Conservation (phyloP, 1,140 invertebrate species). For the Drosophila bipectinata region DNA sequence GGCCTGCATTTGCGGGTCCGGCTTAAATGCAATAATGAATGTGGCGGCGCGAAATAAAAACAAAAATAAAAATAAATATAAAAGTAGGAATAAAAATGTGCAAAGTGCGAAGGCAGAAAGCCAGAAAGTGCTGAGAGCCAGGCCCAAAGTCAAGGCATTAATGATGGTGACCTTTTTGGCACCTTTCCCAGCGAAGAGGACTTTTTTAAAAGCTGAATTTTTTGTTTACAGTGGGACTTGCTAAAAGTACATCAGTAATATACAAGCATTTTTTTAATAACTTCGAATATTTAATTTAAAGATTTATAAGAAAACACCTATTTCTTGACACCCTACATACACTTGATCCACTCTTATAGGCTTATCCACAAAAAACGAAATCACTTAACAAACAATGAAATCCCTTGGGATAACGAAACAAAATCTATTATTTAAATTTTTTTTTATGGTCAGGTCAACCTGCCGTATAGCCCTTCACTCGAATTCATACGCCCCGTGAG, state of each 20-base stretch:
- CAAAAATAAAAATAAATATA: conserved; percentile 12
- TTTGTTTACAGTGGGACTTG: not conserved
- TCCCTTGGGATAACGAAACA: conserved; percentile 22
- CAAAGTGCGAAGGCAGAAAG: conserved; percentile 34
- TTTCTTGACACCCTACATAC: too few relatives aligned
- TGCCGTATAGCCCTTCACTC: not conserved
- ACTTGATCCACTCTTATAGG: not conserved
- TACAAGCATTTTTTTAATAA: too few relatives aligned
- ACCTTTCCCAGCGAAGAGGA: conserved; percentile 1
- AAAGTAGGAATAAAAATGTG: conserved; percentile 17
- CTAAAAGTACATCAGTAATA: not conserved
- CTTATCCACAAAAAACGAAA: conserved; percentile 9
- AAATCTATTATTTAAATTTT: conserved; percentile 46
- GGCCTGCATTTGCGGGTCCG: conserved; percentile 55
- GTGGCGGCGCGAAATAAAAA: conserved; percentile 36
- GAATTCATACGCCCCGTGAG: conserved; percentile 16
- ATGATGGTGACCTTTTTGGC: conserved; percentile 32
- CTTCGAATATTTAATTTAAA: not conserved
- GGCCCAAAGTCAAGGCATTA: conserved; percentile 38
- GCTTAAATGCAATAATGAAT: conserved; percentile 70
- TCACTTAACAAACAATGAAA: conserved; percentile 10
- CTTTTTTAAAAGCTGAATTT: not conserved
- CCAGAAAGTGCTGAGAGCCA: conserved; percentile 10
- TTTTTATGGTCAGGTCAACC: conserved; percentile 4
- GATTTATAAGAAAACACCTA: not conserved